phyloP scores from a whole-genome alignment of 2,888 invertebrate genomes.

The Eupithecia exiguata region DNA sequence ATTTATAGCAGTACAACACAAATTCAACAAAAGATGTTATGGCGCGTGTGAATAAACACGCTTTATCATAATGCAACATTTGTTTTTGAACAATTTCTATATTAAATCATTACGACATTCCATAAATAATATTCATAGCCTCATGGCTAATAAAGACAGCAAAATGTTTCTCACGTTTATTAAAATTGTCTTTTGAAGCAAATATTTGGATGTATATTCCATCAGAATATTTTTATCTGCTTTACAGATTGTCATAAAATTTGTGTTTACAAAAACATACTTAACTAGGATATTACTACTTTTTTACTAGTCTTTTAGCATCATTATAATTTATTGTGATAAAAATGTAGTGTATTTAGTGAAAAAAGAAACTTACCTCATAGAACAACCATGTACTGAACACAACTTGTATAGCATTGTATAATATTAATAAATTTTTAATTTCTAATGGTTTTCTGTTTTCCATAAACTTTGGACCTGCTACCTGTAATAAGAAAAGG shows the following conservation, averaged over 20 bases:
- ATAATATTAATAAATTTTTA: constrained; percentile 89
- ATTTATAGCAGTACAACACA: not conserved
- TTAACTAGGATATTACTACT: not conserved
- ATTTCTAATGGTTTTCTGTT: constrained; percentile 94
- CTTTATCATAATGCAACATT: not conserved
- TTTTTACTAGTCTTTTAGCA: not conserved
- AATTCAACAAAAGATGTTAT: constrained; percentile 4
- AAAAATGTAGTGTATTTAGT: not conserved
- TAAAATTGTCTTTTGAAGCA: not conserved
- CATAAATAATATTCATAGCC: not conserved
- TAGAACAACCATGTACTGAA: constrained; percentile 96
- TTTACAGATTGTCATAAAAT: not conserved
- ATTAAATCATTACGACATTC: not conserved
- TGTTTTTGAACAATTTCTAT: constrained; percentile 2
- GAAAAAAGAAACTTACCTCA: constrained; percentile 86
- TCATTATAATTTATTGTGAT: not conserved
- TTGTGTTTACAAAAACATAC: not conserved
- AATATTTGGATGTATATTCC: not conserved
- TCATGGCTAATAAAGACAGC: not conserved
- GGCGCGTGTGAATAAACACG: not conserved
- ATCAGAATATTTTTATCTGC: not conserved
- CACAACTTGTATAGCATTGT: constrained; percentile 94
- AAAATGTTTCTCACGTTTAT: not conserved
- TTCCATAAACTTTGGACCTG: constrained; percentile 95
- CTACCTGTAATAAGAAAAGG: constrained; percentile 81